These are phyloP conservation scores for Microcebus tavaratra DNA, from an alignment of 2,113 vertebrate genomes.

Conservation along the genomic window DNA sequence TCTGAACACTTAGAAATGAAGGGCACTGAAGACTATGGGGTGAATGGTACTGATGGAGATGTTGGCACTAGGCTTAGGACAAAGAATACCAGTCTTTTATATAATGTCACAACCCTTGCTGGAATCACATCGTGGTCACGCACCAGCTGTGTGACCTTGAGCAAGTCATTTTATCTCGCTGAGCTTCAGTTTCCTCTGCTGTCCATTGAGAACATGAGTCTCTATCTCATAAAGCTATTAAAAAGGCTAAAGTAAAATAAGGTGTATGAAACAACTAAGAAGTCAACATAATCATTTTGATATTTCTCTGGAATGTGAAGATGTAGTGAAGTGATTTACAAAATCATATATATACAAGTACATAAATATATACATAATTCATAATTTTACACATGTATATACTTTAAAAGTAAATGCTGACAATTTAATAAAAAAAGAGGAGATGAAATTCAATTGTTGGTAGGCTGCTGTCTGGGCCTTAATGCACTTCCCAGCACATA, in stretches of 20 bases:
- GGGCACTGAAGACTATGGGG: fast-evolving
- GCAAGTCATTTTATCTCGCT: neutral
- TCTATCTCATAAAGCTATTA: neutral
- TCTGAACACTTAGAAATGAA: neutral
- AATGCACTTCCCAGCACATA: neutral
- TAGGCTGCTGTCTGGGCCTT: neutral
- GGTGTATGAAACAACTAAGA: neutral
- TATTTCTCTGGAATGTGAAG: neutral
- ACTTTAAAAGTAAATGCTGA: neutral
- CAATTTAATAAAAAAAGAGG: neutral
- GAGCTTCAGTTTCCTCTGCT: neutral
- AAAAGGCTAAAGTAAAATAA: neutral
- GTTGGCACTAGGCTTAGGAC: neutral
- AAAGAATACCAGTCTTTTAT: neutral
- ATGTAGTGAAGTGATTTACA: neutral
- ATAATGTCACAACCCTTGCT: neutral
- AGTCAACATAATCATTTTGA: neutral
- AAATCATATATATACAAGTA: neutral
- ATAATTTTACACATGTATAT: neutral
- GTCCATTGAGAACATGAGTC: neutral
- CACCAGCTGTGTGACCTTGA: neutral
- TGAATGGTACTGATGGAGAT: fast-evolving
- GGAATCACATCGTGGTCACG: fast-evolving
- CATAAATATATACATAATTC: neutral
- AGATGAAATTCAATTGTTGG: neutral